These are phyloP conservation scores for Lasioglossum pauxillum DNA, from an alignment of 2,888 invertebrate genomes.

Conservation along the genomic window DNA sequence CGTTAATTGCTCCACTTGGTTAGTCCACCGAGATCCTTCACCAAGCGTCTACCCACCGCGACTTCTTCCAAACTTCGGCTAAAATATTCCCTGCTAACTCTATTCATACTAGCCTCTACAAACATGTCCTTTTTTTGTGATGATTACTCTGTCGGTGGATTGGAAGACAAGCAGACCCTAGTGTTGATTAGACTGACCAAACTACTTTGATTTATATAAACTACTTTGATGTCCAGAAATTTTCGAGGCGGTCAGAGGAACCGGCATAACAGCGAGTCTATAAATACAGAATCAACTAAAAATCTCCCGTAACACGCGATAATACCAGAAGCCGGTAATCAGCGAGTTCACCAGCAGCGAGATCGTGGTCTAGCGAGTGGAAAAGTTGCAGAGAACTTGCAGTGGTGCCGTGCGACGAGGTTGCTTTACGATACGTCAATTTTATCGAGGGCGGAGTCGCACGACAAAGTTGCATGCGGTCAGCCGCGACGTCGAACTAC, in stretches of 20 bases:
- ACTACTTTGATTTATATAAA: not conserved
- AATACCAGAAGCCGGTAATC: not conserved
- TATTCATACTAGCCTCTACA: not conserved
- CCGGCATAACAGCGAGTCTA: not conserved
- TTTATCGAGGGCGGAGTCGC: constrained; percentile 6
- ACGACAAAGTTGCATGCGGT: not conserved
- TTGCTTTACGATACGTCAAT: constrained; percentile 5
- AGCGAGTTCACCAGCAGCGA: not conserved
- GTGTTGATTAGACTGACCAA: not conserved
- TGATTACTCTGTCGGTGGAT: not conserved
- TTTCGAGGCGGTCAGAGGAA: not conserved
- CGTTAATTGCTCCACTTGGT: not conserved
- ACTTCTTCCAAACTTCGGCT: not conserved
- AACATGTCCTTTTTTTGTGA: not conserved
- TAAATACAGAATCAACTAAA: not conserved
- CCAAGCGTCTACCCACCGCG: not conserved
- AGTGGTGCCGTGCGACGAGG: not conserved
- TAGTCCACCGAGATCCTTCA: not conserved
- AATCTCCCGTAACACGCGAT: not conserved
- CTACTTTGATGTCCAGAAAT: not conserved
- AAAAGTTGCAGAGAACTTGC: not conserved
- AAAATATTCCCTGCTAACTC: not conserved
- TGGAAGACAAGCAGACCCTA: not conserved
- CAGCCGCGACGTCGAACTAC: not conserved
- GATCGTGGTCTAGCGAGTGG: not conserved